phyloP scores from a whole-genome alignment of 1,140 invertebrate genomes.

The Drosophila ananassae region DNA sequence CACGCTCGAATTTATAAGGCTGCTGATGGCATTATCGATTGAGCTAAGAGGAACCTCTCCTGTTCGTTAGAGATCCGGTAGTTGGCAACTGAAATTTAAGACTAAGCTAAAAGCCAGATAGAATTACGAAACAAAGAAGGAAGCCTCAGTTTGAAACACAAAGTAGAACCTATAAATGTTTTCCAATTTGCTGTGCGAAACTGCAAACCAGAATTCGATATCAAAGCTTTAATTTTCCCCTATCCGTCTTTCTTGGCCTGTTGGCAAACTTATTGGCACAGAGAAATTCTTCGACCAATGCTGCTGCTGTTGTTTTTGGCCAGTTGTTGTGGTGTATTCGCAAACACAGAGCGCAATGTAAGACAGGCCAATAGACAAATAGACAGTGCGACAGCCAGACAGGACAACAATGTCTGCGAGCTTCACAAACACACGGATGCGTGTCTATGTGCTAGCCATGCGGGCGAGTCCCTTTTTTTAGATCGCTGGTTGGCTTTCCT shows the following conservation, averaged over 20 bases:
- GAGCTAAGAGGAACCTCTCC: background rate
- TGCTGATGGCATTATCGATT: background rate
- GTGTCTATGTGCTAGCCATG: slow-evolving; percentile 42
- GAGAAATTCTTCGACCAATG: slow-evolving; percentile 36
- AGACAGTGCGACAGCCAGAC: slow-evolving; percentile 34
- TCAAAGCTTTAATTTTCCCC: slow-evolving; percentile 52
- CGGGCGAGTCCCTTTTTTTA: slow-evolving; percentile 14
- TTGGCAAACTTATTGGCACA: slow-evolving; percentile 53
- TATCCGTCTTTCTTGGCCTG: slow-evolving; percentile 11
- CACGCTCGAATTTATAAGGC: slow-evolving; percentile 2
- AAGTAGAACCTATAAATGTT: slow-evolving; percentile 33
- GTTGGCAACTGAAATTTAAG: slow-evolving; percentile 32
- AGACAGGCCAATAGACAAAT: slow-evolving; percentile 59
- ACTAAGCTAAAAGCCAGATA: slow-evolving; percentile 23
- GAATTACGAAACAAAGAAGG: slow-evolving; percentile 20
- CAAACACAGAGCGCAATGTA: slow-evolving; percentile 55
- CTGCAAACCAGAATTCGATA: slow-evolving; percentile 42
- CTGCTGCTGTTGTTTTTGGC: slow-evolving; percentile 18
- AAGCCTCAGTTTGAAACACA: slow-evolving; percentile 14
- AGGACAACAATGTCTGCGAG: slow-evolving; percentile 47
- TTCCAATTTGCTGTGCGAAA: slow-evolving; percentile 26
- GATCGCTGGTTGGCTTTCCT: slow-evolving; percentile 48
- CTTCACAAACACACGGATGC: slow-evolving; percentile 17
- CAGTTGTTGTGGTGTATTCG: slow-evolving; percentile 59
- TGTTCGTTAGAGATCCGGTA: background rate